These are phyloP conservation scores for Ceyx erithaca DNA, from an alignment of 2,797 vertebrate genomes.

Conservation along the genomic window DNA sequence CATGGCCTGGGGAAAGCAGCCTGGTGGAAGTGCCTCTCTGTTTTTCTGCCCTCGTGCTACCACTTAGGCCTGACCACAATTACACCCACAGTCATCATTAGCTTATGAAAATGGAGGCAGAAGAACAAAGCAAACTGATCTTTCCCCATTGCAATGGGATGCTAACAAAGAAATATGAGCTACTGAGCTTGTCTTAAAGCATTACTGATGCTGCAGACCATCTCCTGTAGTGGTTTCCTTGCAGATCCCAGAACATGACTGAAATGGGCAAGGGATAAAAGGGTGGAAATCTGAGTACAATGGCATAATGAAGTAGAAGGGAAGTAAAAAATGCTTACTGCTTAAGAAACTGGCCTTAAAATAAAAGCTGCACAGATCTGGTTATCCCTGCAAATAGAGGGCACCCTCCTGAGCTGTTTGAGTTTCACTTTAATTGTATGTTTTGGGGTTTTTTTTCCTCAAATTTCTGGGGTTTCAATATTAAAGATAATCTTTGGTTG, in stretches of 20 bases:
- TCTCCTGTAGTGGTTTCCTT: constrained; percentile 60
- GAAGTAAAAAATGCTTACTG: constrained; percentile 69
- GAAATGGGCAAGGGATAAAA: constrained; percentile 67
- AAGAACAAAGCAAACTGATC: constrained; percentile 50
- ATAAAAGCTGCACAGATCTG: constrained; percentile 58
- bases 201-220: constrained; percentile 61
- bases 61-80: constrained; percentile 41
- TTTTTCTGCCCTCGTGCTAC: background rate
- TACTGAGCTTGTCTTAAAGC: constrained; percentile 2
- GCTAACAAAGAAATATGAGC: constrained; percentile 57
- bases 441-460: constrained; percentile 1
- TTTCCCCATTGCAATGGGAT: constrained; percentile 14
- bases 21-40: background rate
- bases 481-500: constrained; percentile 52
- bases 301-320: constrained; percentile 65
- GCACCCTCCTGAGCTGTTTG: constrained; percentile 63
- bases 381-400: constrained; percentile 68
- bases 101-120: constrained; percentile 50
- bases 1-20: fast-evolving
- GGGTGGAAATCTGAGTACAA: constrained; percentile 66
- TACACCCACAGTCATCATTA: constrained; percentile 39
- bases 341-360: constrained; percentile 67
- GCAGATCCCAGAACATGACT: constrained; percentile 68
- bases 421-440: constrained; percentile 65
- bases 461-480: constrained; percentile 56